These are phyloP conservation scores for Lasiommata megera DNA, from an alignment of 2,888 invertebrate genomes.

Conservation along the genomic window DNA sequence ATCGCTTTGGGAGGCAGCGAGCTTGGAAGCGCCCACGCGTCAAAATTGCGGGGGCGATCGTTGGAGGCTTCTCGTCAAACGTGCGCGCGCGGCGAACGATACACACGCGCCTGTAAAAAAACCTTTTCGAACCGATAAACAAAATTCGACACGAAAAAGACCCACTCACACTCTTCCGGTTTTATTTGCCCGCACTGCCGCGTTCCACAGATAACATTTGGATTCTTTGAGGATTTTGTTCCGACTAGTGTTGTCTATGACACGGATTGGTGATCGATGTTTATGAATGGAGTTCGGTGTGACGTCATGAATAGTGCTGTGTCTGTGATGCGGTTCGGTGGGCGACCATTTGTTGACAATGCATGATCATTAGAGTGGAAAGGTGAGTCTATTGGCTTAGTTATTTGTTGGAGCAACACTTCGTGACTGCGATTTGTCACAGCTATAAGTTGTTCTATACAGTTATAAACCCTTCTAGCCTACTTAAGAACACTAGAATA, in stretches of 20 bases:
- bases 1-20: constrained; percentile 64
- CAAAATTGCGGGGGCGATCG: constrained; percentile 72
- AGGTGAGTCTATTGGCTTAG: constrained; percentile 63
- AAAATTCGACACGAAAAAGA: constrained; percentile 40
- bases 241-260: constrained; percentile 38
- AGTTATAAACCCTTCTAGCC: neutral
- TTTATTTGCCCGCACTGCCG: constrained; percentile 30
- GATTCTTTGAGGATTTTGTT: constrained; percentile 21
- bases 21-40: constrained; percentile 65
- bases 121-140: constrained; percentile 40
- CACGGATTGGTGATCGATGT: constrained; percentile 52
- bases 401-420: constrained; percentile 49
- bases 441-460: neutral
- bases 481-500: no score
- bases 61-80: constrained; percentile 74
- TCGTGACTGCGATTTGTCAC: constrained; percentile 38
- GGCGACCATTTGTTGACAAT: constrained; percentile 71
- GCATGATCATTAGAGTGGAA: constrained; percentile 73
- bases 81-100: constrained; percentile 69
- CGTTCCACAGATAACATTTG: constrained; percentile 31
- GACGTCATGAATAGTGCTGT: constrained; percentile 79
- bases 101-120: constrained; percentile 59
- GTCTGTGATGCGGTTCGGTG: constrained; percentile 56
- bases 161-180: constrained; percentile 31
- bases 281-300: constrained; percentile 77